Conservation (phyloP, 2,888 invertebrate species). For the Phymatocera aterrima region DNA sequence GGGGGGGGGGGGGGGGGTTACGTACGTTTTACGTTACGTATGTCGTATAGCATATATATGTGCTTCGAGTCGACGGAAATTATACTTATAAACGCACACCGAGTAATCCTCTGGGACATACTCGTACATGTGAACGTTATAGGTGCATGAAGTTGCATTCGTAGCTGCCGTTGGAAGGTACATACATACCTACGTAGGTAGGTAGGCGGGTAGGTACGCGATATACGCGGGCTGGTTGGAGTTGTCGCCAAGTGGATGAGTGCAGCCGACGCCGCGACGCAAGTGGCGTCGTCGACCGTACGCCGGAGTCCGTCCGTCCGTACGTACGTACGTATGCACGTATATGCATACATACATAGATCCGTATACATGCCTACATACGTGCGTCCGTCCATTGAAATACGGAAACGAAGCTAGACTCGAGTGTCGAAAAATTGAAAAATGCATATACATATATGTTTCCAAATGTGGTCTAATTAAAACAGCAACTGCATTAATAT, state of each 20-base stretch:
- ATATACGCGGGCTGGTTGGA: neutral
- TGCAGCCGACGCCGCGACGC: constrained; percentile 19
- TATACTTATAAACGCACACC: neutral
- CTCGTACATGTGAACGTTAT: no score
- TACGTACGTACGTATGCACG: neutral
- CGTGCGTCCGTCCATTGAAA: no score
- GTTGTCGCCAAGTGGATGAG: constrained; percentile 43
- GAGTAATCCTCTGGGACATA: neutral
- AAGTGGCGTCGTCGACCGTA: constrained; percentile 43
- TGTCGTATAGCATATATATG: neutral
- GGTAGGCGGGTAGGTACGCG: neutral
- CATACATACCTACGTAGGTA: neutral
- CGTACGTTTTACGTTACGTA: no score
- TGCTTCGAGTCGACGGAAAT: neutral
- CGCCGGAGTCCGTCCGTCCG: constrained; percentile 33
- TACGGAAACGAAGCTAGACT: neutral
- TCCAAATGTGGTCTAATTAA: constrained; percentile 7
- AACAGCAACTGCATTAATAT: neutral
- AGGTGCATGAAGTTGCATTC: neutral
- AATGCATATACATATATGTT: neutral
- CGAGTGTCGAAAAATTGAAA: neutral
- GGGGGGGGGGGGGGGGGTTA: no score
- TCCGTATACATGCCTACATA: neutral
- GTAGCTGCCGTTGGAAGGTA: neutral
- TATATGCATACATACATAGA: neutral